These are phyloP conservation scores for Nebria brevicollis DNA, from an alignment of 2,888 invertebrate species.

Conservation along the genomic window DNA sequence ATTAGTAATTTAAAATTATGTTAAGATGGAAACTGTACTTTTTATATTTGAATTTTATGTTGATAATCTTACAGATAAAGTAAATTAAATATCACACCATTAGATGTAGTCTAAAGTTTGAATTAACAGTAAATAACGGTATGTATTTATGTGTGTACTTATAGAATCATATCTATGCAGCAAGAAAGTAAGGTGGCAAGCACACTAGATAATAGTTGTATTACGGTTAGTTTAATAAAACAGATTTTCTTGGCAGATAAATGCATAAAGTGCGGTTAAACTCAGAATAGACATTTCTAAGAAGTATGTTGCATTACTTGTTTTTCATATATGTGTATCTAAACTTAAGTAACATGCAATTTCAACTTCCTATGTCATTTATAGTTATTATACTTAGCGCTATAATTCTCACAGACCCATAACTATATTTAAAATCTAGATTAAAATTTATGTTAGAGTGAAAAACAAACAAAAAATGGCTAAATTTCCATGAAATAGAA, in stretches of 20 bases:
- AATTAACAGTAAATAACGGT: not conserved
- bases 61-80: too few species aligned
- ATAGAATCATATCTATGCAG: not conserved
- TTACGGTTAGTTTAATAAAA: slow-evolving; percentile 14
- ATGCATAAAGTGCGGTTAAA: not conserved
- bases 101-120: not conserved
- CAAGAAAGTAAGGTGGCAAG: not conserved
- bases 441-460: not conserved
- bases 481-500: not conserved
- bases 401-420: not conserved
- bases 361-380: slow-evolving; percentile 15
- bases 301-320: slow-evolving; percentile 12
- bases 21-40: too few species aligned
- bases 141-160: not conserved
- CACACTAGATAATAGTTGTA: not conserved
- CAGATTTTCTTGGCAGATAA: slow-evolving; percentile 7
- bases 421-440: not conserved
- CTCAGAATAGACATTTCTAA: slow-evolving; percentile 4
- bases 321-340: slow-evolving; percentile 7
- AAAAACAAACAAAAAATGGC: not conserved
- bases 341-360: not conserved
- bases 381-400: slow-evolving; percentile 7
- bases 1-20: too few species aligned
- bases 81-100: too few species aligned
- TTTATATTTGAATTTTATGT: too few species aligned